Evolutionary conservation across 2,113 vertebrate genomes (phyloP).

Genomic region (Chunga burmeisteri): DNA sequence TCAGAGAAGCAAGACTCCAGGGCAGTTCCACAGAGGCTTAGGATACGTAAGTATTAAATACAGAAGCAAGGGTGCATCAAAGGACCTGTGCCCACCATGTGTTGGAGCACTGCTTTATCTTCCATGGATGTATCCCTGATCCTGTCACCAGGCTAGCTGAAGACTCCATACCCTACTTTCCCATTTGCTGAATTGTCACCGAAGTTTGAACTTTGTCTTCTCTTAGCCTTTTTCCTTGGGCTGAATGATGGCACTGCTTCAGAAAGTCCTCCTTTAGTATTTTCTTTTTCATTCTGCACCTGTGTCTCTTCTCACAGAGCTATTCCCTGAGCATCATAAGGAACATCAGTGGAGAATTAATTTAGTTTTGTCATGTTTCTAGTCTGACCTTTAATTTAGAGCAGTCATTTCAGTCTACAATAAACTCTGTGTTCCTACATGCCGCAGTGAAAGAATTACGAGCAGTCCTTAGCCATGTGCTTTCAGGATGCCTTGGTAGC

Average conservation of each 20-base stretch:
- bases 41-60: neutral
- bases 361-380: constrained; percentile 48
- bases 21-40: neutral
- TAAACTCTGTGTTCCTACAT: constrained; percentile 41
- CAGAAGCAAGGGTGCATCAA: neutral
- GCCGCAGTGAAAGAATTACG: constrained; percentile 30
- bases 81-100: neutral
- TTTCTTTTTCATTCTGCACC: constrained; percentile 36
- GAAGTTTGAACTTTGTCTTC: neutral
- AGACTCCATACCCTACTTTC: neutral
- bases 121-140: neutral
- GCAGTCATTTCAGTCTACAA: constrained; percentile 29
- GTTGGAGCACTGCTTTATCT: neutral
- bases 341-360: constrained; percentile 25
- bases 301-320: constrained; percentile 1
- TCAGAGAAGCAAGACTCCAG: neutral
- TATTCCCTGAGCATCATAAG: constrained; percentile 21
- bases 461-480: constrained; percentile 33
- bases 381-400: constrained; percentile 46
- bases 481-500: constrained; percentile 45
- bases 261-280: neutral
- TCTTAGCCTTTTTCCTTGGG: neutral
- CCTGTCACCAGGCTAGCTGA: neutral
- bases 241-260: neutral
- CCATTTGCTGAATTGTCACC: neutral